phyloP scores from a whole-genome alignment of 2,113 vertebrate species.

The Gymnogyps californianus region DNA sequence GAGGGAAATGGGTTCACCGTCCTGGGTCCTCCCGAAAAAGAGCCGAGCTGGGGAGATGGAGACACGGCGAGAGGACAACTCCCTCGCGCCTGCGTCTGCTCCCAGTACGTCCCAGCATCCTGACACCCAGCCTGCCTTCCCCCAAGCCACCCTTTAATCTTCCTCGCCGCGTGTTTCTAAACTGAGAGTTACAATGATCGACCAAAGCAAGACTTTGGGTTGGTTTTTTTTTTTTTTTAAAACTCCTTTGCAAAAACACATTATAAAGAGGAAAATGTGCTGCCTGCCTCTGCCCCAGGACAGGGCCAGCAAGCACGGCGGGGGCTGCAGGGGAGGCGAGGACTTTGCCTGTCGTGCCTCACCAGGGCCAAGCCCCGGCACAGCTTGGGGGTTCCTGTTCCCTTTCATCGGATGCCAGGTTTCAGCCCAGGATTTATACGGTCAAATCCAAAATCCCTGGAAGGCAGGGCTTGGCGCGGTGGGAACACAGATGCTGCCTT shows the following conservation, averaged over 20 bases:
- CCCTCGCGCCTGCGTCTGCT: not conserved
- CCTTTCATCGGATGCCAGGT: not conserved
- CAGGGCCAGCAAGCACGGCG: not conserved
- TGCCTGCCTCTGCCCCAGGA: not conserved
- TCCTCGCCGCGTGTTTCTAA: constrained; percentile 30
- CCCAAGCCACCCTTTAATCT: constrained; percentile 46
- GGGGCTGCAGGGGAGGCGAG: not conserved
- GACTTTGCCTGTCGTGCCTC: not conserved
- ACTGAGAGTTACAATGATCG: not conserved
- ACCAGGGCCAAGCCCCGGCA: not conserved
- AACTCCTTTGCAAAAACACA: not conserved
- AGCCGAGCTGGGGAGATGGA: not conserved
- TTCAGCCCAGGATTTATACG: not conserved
- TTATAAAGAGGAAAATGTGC: not conserved
- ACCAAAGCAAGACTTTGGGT: not conserved
- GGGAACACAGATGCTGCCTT: constrained; percentile 20
- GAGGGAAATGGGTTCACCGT: not conserved
- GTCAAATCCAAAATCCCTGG: constrained; percentile 51
- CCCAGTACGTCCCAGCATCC: not conserved
- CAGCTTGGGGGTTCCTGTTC: not conserved
- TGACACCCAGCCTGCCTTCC: constrained; percentile 29
- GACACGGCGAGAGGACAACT: not conserved
- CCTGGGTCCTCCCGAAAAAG: accelerated
- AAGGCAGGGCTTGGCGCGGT: constrained; percentile 27
- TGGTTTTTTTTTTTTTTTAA: not conserved